Base-by-base conservation (phyloP, 2,797 vertebrate genomes). In the Botia almorhae region DNA sequence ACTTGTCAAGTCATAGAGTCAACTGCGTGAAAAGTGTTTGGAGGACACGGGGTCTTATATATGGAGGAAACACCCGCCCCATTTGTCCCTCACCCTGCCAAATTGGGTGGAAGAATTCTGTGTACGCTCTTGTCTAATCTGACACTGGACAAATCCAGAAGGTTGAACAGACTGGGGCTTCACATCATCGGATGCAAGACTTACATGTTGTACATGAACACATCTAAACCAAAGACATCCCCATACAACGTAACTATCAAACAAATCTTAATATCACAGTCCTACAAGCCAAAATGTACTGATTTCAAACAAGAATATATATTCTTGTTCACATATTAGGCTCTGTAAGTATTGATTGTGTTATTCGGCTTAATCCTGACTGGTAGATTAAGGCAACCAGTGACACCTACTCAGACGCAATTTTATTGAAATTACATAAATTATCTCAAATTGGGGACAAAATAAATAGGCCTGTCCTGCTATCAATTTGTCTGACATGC, bases 101-200 rank as follows among this genome's bases (percentile, higher is more conserved):
- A 94, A 94, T 90, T 91, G 93, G 92, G 92, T 93, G 93, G 92
- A 94, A 96, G 96, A 94, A 95, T 96, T 96, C 95, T 95, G 93
- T 94, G 94, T 93, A 91, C 84, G 92, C 84, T 87, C 92, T 88
- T 91, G 94, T 93, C 95, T 98, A 97, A 97, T 97, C 96, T 96
- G 90, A 93, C 90, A 89, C 92, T 88, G 90, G 89, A 90, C 95
- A 96, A 98, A 96, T 96, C 94, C 94, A 88, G 77, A 80, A 91
- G 92, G 93, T 89, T 90, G 89, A 90, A 90, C 86, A 94, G 91
- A 90, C 92, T 91, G 91, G 86, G 88, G 82, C 29, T 33, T 70
- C 55, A 51, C 77, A 77, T 65, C 60, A 17, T 72, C 60, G 46
- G 70, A 84, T 69, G 71, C 78, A 55, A 86, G 86, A 69, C 67